Percentiles rank a stretch among this genome's conserved stretches.
Evolutionary conservation across 2,888 invertebrate genomes (phyloP).

Genomic region (Creontiades dilutus): DNA sequence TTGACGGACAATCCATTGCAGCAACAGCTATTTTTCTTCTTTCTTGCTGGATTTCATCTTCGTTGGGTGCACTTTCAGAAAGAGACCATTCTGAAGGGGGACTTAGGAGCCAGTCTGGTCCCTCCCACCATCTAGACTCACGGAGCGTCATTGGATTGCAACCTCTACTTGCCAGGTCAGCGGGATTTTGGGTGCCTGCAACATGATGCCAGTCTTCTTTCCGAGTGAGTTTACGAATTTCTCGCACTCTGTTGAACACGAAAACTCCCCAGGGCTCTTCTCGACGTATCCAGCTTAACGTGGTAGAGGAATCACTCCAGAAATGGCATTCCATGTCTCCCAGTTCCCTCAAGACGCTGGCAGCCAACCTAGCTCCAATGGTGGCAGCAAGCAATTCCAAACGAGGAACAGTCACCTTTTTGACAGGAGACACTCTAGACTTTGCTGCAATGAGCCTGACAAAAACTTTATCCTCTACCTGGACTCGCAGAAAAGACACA

Average conservation of each 20-base stretch:
- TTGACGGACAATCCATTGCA: neutral
- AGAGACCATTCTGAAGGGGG: slow-evolving; percentile 75
- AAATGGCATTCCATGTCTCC: neutral
- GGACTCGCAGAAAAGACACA: neutral
- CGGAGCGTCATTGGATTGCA: neutral
- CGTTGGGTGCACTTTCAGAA: neutral
- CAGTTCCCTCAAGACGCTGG: neutral
- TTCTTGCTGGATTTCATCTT: slow-evolving; percentile 58
- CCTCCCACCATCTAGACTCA: slow-evolving; percentile 76
- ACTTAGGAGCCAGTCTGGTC: slow-evolving; percentile 76
- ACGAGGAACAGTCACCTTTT: slow-evolving; percentile 75
- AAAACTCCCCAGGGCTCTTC: slow-evolving; percentile 76
- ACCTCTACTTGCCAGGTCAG: slow-evolving; percentile 71
- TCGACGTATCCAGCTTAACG: slow-evolving; percentile 76
- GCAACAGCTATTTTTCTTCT: slow-evolving; percentile 53
- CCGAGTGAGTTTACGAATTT: slow-evolving; percentile 75
- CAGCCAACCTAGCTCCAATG: slow-evolving; percentile 74
- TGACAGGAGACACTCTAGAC: slow-evolving; percentile 76
- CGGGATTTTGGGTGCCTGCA: slow-evolving; percentile 77
- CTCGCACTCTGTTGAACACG: slow-evolving; percentile 76
- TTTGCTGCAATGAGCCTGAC: slow-evolving; percentile 73
- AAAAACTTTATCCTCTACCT: neutral
- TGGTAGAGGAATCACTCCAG: slow-evolving; percentile 77
- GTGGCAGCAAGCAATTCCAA: slow-evolving; percentile 77
- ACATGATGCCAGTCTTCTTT: slow-evolving; percentile 76